Evolutionary conservation across 2,797 vertebrate species (phyloP), one percentile per base, ranked within the genome.

Genomic region (Tokudaia muenninki): DNA sequence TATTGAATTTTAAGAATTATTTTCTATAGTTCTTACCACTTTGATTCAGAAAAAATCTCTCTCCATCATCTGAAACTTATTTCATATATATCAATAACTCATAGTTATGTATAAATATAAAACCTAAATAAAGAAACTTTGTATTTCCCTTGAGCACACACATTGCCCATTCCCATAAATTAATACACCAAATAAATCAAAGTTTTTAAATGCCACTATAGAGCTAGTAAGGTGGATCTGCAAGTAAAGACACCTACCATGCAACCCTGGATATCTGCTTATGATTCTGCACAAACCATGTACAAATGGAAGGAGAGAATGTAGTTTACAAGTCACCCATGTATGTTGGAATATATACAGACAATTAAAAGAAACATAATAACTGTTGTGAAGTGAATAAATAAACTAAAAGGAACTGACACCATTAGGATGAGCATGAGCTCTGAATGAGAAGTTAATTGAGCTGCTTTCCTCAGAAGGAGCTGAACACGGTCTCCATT

Each of bases 1-100:
- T 75, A 14, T 41, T 94, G 11, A 90, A 80, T 77, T 89, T 98
- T 57, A 87, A 95, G 80, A 52, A 9, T 90, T 44, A 91, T 96
- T 94, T 92, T 21, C 52, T 97, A 75, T 63, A 93, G 0, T 72
- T 97, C 67, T 92, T 91, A 70, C 50, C n/a, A 86, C 52, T 90
- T 1, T 91, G 31, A 97, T n/a, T 78, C 77, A 91, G 41, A 16
- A n/a, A 91, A 95, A 96, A 63, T 19, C 3, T 94, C 59, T 52
- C 14, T 88, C 6, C 3, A 82, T 82, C 77, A 92, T 94, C 11
- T 94, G 52, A 3, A 59, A 77, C 77, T 95, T 87, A 47, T 95
- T 97, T 12, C 6, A 74, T 86, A 94, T 93, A 21, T 31, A 74
- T 94, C 61, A 86, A 16, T 67, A 95, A 72, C 31, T 67, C 80